Evolutionary conservation across 2,113 vertebrate species (phyloP).

Genomic region (Pavo muticus): DNA sequence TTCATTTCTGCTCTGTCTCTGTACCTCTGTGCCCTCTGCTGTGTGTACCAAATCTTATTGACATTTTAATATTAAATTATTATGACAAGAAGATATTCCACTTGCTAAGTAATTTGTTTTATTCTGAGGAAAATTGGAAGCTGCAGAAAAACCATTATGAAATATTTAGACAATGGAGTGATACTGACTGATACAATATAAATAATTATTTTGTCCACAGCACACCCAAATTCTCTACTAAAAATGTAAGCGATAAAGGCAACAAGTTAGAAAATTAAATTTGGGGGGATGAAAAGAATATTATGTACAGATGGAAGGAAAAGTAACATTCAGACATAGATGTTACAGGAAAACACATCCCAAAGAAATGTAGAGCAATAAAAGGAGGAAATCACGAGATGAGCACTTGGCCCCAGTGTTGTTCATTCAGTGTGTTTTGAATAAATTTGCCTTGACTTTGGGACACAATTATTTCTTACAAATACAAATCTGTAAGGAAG

Average conservation of each 20-base stretch:
- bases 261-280: constrained; percentile 75
- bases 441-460: not conserved
- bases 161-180: constrained; percentile 75
- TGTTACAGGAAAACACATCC: not conserved
- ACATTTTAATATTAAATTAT: constrained; percentile 81
- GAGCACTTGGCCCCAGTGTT: not conserved
- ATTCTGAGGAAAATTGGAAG: constrained; percentile 74
- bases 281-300: constrained; percentile 41
- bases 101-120: constrained; percentile 80
- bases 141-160: constrained; percentile 76
- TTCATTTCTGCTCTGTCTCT: constrained; percentile 70
- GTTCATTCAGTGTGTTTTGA: not conserved
- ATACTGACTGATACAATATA: constrained; percentile 70
- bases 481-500: not conserved
- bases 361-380: constrained; percentile 7
- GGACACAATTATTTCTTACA: not conserved
- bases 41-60: constrained; percentile 77
- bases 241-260: constrained; percentile 69
- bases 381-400: not conserved
- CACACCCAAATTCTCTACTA: constrained; percentile 44
- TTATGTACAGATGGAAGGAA: constrained; percentile 1
- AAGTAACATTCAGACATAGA: not conserved
- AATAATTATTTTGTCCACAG: constrained; percentile 69
- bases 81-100: constrained; percentile 77
- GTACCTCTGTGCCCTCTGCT: constrained; percentile 72